Base-by-base conservation (phyloP, 2,888 invertebrate genomes). In the Branchellion lobata region DNA sequence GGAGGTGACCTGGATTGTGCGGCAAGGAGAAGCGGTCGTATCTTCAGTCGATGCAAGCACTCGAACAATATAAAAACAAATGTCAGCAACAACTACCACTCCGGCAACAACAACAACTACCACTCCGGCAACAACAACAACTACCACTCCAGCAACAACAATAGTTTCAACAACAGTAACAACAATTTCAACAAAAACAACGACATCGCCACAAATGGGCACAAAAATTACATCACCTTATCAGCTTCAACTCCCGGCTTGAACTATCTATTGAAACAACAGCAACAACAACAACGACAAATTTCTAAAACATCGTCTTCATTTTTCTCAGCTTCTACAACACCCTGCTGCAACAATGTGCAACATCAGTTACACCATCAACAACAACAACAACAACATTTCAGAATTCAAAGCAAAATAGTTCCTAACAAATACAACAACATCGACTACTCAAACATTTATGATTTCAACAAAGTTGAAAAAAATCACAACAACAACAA, bases 321-420 rank as follows among this genome's bases (percentile, higher is more conserved):
- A 5, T 40, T 8, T 14, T 40, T 40, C 5, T 21, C 18, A 14
- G 2, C 73, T n/a, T 53, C 75, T n/a, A 27, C 21, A 11, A 11
- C 53, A 1, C 29, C 51, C 21, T 29, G 47, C 2, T 51, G 36
- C 40, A 51, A 75, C 57, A 29, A 31, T 27, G 29, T 51, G 5
- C 77, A 77, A 36, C 77, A 61, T 18, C n/a, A n/a, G n/a, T 65
- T 51, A n/a, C 77, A 75, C 11, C 33, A 21, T 24, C 75, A 75
- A 40, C 75, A 75, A 27, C 75, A 53, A 27, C 47, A 51, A 27
- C 75, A 75, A 57, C 61, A 57, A 57, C 5, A 11, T 14, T n/a
- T 5, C 33, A 33, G 14, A 3, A 24, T 5, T 29, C 27, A 2
- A n/a, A 31, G 21, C 3, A 24, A 29, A 69, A 69, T 69, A 5